Evolutionary conservation across 2,888 invertebrate species (phyloP).

Genomic region (Platycheirus rosarum): DNA sequence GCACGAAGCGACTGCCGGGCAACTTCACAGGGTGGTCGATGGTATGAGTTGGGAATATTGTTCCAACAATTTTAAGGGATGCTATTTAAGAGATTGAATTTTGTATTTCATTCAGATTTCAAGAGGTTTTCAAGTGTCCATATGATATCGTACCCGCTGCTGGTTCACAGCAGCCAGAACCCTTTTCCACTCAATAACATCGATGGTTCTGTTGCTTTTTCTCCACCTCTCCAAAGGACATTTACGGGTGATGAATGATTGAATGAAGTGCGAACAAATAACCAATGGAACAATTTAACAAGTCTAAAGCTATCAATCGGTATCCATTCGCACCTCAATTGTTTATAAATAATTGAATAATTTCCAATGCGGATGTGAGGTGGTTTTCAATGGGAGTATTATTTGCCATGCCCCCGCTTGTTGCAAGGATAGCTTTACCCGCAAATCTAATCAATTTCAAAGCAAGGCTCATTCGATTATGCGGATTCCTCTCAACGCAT

Average conservation of each 20-base stretch:
- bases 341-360: conserved; percentile 69
- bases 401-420: background rate
- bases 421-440: conserved; percentile 22
- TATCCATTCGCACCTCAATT: conserved; percentile 56
- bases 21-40: too few species aligned
- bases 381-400: conserved; percentile 37
- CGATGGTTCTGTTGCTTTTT: background rate
- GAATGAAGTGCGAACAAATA: conserved; percentile 64
- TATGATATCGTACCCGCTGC: background rate
- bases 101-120: conserved; percentile 8
- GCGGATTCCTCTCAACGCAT: conserved; percentile 40
- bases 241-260: conserved; percentile 19
- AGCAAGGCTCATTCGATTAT: conserved; percentile 65
- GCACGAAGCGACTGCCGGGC: too few species aligned
- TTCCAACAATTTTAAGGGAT: conserved; percentile 36
- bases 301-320: conserved; percentile 37
- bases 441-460: conserved; percentile 65
- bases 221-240: background rate
- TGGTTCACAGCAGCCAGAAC: too few species aligned
- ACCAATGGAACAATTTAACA: conserved; percentile 60
- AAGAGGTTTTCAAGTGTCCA: conserved; percentile 24
- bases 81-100: conserved; percentile 31
- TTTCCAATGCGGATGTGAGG: conserved; percentile 1
- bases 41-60: too few species aligned
- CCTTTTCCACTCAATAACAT: conserved; percentile 54